phyloP scores from a whole-genome alignment of 2,888 invertebrate species.

The Thera obeliscata region DNA sequence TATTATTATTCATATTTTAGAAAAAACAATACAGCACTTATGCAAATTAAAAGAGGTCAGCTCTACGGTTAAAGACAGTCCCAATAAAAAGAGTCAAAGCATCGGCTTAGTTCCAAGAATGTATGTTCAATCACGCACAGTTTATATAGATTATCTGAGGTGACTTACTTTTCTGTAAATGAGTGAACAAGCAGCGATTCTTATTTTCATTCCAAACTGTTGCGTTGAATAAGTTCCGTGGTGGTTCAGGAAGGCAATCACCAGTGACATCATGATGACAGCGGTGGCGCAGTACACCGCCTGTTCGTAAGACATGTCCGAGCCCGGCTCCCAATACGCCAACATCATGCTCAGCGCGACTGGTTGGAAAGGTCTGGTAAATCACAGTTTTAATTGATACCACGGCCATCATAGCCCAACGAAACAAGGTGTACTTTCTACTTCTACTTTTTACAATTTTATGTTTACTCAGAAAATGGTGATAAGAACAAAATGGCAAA shows the following conservation, averaged over 20 bases:
- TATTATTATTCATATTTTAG: neutral
- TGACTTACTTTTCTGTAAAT: constrained; percentile 92
- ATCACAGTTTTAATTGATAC: constrained; percentile 37
- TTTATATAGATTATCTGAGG: neutral
- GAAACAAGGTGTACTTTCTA: neutral
- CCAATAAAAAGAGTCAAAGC: too few species aligned
- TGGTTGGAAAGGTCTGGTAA: constrained; percentile 86
- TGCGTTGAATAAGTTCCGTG: constrained; percentile 88
- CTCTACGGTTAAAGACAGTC: too few species aligned
- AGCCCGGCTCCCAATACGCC: constrained; percentile 86
- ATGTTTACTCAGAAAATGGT: too few species aligned
- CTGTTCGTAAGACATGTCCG: constrained; percentile 78
- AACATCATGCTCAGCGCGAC: constrained; percentile 87
- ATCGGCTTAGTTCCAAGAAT: too few species aligned
- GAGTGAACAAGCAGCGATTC: constrained; percentile 92
- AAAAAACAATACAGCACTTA: neutral
- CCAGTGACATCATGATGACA: constrained; percentile 82
- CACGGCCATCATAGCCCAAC: constrained; percentile 1
- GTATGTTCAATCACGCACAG: too few species aligned
- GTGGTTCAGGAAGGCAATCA: constrained; percentile 86
- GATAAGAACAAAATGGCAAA: neutral
- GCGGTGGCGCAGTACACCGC: constrained; percentile 86
- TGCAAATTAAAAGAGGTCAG: neutral
- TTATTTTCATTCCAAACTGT: constrained; percentile 91
- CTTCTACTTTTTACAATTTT: too few species aligned